Evolutionary conservation across 2,113 vertebrate species (phyloP).

Genomic region (Podiceps cristatus): DNA sequence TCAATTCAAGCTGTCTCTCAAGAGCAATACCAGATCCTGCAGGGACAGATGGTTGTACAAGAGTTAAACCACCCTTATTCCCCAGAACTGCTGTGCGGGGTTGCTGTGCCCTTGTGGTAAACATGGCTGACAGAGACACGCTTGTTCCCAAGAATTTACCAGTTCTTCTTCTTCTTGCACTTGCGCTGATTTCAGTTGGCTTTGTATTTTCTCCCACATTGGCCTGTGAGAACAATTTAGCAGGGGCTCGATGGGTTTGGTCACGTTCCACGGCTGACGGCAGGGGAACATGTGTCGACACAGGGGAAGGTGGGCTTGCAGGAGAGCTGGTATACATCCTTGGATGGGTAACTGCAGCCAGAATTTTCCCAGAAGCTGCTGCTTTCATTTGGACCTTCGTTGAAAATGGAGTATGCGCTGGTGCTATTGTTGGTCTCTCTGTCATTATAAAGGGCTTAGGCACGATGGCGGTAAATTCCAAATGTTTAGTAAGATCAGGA

Average conservation of each 20-base stretch:
- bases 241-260: background rate
- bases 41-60: background rate
- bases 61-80: rapidly evolving
- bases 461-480: background rate
- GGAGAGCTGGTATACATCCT: background rate
- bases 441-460: background rate
- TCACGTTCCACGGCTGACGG: background rate
- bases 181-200: background rate
- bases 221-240: background rate
- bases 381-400: background rate
- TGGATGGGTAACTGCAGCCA: background rate
- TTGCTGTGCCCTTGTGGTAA: background rate
- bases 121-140: rapidly evolving
- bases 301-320: background rate
- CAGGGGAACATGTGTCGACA: rapidly evolving
- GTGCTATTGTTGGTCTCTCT: rapidly evolving
- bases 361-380: background rate
- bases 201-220: background rate
- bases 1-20: background rate
- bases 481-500: rapidly evolving
- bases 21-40: background rate
- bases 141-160: background rate
- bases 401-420: rapidly evolving
- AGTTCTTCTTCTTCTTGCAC: background rate
- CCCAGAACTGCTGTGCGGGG: background rate